Evolutionary conservation across 2,888 invertebrate species (phyloP), one percentile per base, ranked within the genome.

Genomic region (Zeuzera pyrina): DNA sequence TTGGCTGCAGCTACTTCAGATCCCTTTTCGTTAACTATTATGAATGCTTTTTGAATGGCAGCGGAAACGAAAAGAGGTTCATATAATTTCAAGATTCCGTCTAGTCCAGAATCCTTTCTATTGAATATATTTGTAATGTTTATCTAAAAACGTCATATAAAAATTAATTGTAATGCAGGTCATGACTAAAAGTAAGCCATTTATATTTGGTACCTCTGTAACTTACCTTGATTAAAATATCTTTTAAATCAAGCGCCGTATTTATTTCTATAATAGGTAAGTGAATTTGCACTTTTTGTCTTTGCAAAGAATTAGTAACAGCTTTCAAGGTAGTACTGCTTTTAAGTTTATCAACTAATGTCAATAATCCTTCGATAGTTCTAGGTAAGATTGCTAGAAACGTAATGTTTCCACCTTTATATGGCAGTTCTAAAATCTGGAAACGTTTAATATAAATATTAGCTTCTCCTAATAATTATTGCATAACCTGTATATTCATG

Each of bases 1-100:
- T 57, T 73, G 11, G 59, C 70, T n/a, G 57, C 72, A 2, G 68
- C 61, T 10, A 73, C 76, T 49, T 63, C 58, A 2, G 74, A 55
- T 7, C 74, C 76, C 1, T 16, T 27, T 54, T 77, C 76, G 35
- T 64, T 43, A 2, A 62, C 38, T 31, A 36, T 37, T 1, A 72
- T 37, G 21, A 25, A 46, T 23, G 57, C 56, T 47, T 69, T 63
- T 28, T 74, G 73, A n/a, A 53, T 29, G 2, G 50, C 57, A 27
- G 40, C 36, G 12, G 61, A 45, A 2, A 73, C 38, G 21, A 16
- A 44, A 0, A 68, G 10, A 1, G 43, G 31, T 31, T 52, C 32
- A 12, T 42, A 23, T 6, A 35, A 31, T 39, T 45, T 12, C 10
- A 66, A 37, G 12, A 74, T 52, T 5, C 56, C 62, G 14, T 22